Evolutionary conservation across 2,113 vertebrate species (phyloP).

Genomic region (Protobothrops mucrosquamatus): DNA sequence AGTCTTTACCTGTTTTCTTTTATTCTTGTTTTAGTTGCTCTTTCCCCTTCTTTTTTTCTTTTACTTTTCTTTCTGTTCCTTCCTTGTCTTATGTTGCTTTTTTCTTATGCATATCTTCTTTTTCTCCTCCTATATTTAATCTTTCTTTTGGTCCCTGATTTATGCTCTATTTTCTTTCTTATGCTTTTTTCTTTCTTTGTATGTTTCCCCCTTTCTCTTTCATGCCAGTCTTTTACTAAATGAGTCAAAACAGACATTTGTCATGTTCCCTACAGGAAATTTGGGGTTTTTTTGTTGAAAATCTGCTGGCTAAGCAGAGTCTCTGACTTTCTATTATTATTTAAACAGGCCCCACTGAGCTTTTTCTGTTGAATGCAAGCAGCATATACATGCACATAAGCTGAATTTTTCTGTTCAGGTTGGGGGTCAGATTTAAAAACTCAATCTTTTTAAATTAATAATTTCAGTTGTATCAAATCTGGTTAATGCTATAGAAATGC

Average conservation of each 20-base stretch:
- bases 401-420: background rate
- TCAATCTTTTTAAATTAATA: background rate
- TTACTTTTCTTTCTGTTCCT: background rate
- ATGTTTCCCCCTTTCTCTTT: slow-evolving; percentile 8
- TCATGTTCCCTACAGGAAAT: slow-evolving; percentile 75
- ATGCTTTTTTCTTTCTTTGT: slow-evolving; percentile 7
- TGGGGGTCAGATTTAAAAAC: background rate
- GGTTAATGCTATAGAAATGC: background rate
- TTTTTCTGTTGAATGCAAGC: slow-evolving; percentile 30
- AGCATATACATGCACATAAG: background rate
- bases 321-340: slow-evolving; percentile 81
- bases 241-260: slow-evolving; percentile 73
- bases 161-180: slow-evolving; percentile 15
- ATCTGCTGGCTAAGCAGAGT: slow-evolving; percentile 80
- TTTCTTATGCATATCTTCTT: slow-evolving; percentile 1
- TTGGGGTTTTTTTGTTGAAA: slow-evolving; percentile 73
- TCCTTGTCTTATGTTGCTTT: background rate
- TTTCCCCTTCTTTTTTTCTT: background rate
- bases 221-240: slow-evolving; percentile 55
- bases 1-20: background rate
- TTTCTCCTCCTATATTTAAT: slow-evolving; percentile 11
- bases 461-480: background rate
- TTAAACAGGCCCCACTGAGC: slow-evolving; percentile 70
- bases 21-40: background rate
- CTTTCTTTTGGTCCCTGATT: background rate